Evolutionary conservation across 1,140 invertebrate genomes (phyloP).

Genomic region (Ganaspis sp.): DNA sequence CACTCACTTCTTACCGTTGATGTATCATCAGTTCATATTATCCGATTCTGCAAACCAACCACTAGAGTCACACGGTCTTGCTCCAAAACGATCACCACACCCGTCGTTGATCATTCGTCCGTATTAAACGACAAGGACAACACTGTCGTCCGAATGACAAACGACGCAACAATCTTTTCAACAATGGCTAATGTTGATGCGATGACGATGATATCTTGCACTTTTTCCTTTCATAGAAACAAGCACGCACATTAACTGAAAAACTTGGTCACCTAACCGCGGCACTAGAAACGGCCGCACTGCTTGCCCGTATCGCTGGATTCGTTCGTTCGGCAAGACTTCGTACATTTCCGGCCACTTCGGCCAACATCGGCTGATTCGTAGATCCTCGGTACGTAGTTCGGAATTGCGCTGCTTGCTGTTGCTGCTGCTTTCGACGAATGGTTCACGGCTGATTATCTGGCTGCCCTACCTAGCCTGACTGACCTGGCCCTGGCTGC

Average conservation of each 20-base stretch:
- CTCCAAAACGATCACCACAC: constrained; percentile 22
- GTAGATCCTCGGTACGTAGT: background rate
- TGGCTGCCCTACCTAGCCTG: background rate
- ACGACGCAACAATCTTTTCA: constrained; percentile 9
- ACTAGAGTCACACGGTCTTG: constrained; percentile 14
- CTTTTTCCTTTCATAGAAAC: constrained; percentile 26
- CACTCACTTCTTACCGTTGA: background rate
- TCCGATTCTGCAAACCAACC: constrained; percentile 15
- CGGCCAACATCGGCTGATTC: constrained; percentile 1
- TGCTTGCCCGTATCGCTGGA: constrained; percentile 32
- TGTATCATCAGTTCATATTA: constrained; percentile 23
- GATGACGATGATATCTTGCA: constrained; percentile 23
- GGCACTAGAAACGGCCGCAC: constrained; percentile 53
- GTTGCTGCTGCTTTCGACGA: constrained; percentile 4
- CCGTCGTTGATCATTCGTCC: constrained; percentile 26
- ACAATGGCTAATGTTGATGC: background rate
- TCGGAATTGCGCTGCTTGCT: background rate
- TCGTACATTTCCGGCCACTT: background rate
- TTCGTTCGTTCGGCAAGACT: constrained; percentile 15
- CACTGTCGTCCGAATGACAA: background rate
- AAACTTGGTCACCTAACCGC: constrained; percentile 46
- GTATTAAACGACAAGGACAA: background rate
- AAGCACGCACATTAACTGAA: constrained; percentile 14
- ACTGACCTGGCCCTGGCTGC: constrained; percentile 34
- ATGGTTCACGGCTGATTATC: constrained; percentile 5